Percentiles rank a stretch among this genome's conserved stretches.
Evolutionary conservation across 2,797 vertebrate genomes (phyloP).

Genomic region (Danio jaintianensis): DNA sequence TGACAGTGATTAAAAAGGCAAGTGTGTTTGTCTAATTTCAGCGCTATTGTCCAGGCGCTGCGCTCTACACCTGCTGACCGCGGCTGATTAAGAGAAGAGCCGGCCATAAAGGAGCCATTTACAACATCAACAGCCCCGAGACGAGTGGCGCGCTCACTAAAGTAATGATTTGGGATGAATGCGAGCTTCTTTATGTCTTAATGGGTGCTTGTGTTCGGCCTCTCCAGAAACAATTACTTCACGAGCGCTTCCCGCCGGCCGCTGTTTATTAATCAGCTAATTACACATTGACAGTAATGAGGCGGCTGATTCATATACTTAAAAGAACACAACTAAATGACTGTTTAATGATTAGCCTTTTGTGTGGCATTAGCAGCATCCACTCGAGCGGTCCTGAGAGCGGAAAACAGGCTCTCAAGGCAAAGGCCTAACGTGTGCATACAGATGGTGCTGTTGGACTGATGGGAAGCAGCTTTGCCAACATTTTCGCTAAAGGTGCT

Average conservation of each 20-base stretch:
- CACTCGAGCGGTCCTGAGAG: constrained; percentile 45
- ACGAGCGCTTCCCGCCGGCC: constrained; percentile 74
- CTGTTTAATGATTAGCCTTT: constrained; percentile 85
- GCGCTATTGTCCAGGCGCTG: constrained; percentile 5
- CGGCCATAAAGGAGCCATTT: constrained; percentile 27
- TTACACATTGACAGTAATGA: constrained; percentile 87
- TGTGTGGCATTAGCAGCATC: constrained; percentile 65
- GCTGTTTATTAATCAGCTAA: constrained; percentile 88
- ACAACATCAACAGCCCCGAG: constrained; percentile 39
- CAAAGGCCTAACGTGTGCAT: not conserved
- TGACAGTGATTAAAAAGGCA: constrained; percentile 33
- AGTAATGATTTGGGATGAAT: constrained; percentile 76
- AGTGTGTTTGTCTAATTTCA: constrained; percentile 28
- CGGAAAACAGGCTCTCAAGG: not conserved
- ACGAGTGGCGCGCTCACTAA: constrained; percentile 69
- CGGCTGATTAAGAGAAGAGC: constrained; percentile 13
- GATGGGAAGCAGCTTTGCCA: not conserved
- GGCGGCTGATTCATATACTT: constrained; percentile 83
- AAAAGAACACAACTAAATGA: constrained; percentile 82
- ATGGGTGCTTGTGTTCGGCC: constrained; percentile 80
- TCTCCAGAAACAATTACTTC: constrained; percentile 83
- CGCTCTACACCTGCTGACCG: not conserved
- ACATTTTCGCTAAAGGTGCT: not conserved
- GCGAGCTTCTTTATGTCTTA: constrained; percentile 76
- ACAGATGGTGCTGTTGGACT: constrained; percentile 8